Base-by-base conservation (phyloP, 2,888 invertebrate species). In the Alloplasta piceator region DNA sequence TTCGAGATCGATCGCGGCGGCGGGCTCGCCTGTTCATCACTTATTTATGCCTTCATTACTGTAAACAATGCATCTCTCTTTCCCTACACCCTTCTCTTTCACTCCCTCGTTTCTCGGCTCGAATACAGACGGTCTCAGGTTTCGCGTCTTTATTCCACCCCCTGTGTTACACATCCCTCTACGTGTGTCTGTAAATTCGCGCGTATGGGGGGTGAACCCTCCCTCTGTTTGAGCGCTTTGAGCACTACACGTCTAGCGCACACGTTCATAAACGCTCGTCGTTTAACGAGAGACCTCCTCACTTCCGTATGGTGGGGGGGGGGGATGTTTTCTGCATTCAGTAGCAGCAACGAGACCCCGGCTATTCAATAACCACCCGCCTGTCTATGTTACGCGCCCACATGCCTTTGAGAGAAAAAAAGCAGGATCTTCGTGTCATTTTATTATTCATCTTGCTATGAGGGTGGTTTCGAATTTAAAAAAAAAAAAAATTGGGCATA, bases 31-130 rank as follows among this genome's bases (percentile, higher is more conserved):
- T 68, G 86, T 85, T 90, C 90, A 86, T 89, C 86, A 88, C 87
- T 90, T 90, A 90, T 90, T 90, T 90, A 90, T 89, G 88, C 89
- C 88, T 90, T 90, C 90, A 90, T 90, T 90, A 90, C 90, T 87
- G 88, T 90, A 90, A 90, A 90, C 90, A 90, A 90, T 90, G 88
- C 86, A 84, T 86, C 86, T 85, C 82, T 87, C 86, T 72, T 86
- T 87, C 85, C 84, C 82, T 84, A n/a, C n/a, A 80, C 84, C 84
- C 86, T 74, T 16, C 56, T 41, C 63, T 76, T 63, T 73, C 61
- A 41, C 74, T 46, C 58, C n/a, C 64, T 56, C 26, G 26, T 26
- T 26, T 3, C 26, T 26, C 26, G 26, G 26, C 26, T 26, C 26
- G 26, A 2, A 26, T 26, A 26, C 26, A 26, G 26, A 26, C 26